Evolutionary conservation across 1,140 invertebrate genomes (phyloP), one percentile per base, ranked within the genome.

Genomic region (Carcinoscorpius rotundicauda): DNA sequence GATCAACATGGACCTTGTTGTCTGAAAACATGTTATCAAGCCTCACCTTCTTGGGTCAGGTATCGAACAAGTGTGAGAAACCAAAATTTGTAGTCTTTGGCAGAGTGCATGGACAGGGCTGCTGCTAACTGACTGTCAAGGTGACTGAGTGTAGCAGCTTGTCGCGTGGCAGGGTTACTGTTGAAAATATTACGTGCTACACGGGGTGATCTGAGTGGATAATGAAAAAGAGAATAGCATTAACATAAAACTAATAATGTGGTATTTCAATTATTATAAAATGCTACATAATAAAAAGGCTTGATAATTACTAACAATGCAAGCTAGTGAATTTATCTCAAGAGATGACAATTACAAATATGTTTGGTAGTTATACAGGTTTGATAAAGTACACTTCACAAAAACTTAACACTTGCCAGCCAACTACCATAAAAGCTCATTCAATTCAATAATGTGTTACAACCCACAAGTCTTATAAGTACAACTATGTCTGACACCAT

Each of bases 71-170:
- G 82, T 10, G 84, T 82, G 53, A 86, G 76, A 56, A 91, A 73
- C 89, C 89, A 92, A 76, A 89, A 86, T 63, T 83, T 78, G 72
- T 89, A 93, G 78, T 93, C 89, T 48, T 80, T 75, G 0, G 81
- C 69, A 8, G 88, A 89, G 2, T 83, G 78, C 9, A 93, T 76
- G 52, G 84, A 81, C 67, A 83, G 78, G 61, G 87, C 82, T 52
- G 85, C 81, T 4, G 85, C 78, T 61, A 92, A 74, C 73, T 92
- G 89, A 69, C 83, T 82, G 74, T 92, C 89, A 49, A 93, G 79
- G 75, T 88, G 89, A 64, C 84, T 86, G 48, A 88, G 73, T 3
- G 83, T 85, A 51, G 77, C 77, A 66, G 58, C 58, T 64, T 64
- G 69, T 66, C 49, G 72, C 72, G 10, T 6, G 11, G 59, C 6